Base-by-base conservation (phyloP, 2,797 vertebrate species). In the Cynopterus sphinx region DNA sequence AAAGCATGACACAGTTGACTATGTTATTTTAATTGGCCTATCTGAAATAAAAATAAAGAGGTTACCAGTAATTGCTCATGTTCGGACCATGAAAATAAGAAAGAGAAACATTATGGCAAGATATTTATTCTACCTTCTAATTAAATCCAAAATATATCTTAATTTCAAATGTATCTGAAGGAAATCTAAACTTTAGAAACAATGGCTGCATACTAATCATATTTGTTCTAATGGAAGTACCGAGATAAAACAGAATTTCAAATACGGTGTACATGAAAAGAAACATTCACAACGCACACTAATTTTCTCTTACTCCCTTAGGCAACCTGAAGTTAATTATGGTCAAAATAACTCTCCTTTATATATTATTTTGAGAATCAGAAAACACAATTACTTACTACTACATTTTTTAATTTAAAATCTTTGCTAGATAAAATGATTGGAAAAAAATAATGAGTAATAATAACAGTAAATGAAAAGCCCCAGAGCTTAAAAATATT, bases 161-260 rank as follows among this genome's bases (percentile, higher is more conserved):
- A 55, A 16, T 95, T 96, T 39, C 43, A 89, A 97, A 71, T 55
- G 1, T 68, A 70, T 78, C 28, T 90, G n/a, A 87, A 79, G 31
- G 11, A 91, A 95, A 94, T 81, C 73, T 93, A 75, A 96, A 81
- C 6, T 92, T 75, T 55, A 17, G 63, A 91, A 94, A 33, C 8
- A 90, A 39, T 81, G 19, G 6, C 4, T 89, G 22, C 9, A 53
- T 31, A 77, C 19, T 36, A 67, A 51, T 51, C 19, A 31, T 43
- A 61, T 87, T 88, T 93, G 82, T 92, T 92, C 16, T 87, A 85
- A 90, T 87, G 39, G 49, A 96, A 75, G 9, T 81, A 1, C 6
- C 15, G n/a, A 51, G 21, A 85, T 94, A 82, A 87, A 92, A 78
- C 41, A 65, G 31, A 78, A 61, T 68, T 55, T 51, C 81, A 95